Conservation (phyloP, 2,797 vertebrate genomes). For the Alca torda region DNA sequence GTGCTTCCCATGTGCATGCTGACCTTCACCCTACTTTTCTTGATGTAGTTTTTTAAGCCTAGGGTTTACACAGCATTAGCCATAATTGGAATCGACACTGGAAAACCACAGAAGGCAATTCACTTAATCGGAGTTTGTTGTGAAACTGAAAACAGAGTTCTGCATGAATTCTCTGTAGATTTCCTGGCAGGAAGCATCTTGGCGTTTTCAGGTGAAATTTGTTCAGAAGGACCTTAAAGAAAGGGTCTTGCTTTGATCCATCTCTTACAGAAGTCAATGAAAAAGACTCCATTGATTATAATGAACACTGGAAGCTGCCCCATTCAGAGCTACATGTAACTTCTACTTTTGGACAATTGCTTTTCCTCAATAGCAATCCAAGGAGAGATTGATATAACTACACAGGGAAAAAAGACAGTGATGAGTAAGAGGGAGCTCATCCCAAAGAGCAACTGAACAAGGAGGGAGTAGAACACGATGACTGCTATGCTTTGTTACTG, state of each 20-base stretch:
- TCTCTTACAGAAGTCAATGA: slow-evolving; percentile 18
- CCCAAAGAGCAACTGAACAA: neutral
- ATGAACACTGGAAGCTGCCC: neutral
- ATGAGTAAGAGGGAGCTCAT: slow-evolving; percentile 4
- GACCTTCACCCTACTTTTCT: neutral
- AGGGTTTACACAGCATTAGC: neutral
- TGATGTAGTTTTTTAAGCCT: neutral
- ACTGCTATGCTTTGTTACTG: neutral
- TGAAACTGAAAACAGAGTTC: slow-evolving; percentile 27
- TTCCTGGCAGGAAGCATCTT: slow-evolving; percentile 13
- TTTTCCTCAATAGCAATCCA: slow-evolving; percentile 35
- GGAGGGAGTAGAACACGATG: neutral
- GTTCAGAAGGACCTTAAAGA: slow-evolving; percentile 10
- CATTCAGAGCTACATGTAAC: slow-evolving; percentile 1
- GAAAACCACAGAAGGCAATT: slow-evolving; percentile 31
- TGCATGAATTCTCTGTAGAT: slow-evolving; percentile 28
- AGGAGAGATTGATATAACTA: slow-evolving; percentile 10
- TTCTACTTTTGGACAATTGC: slow-evolving; percentile 36
- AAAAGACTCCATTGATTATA: slow-evolving; percentile 20
- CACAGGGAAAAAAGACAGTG: neutral
- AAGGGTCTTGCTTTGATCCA: slow-evolving; percentile 40
- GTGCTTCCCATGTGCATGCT: neutral
- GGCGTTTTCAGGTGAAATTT: slow-evolving; percentile 33
- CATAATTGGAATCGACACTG: slow-evolving; percentile 2
- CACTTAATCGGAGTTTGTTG: slow-evolving; percentile 8